These are phyloP conservation scores for Yponomeuta evonymella DNA, from an alignment of 2,888 invertebrate species.

Conservation along the genomic window DNA sequence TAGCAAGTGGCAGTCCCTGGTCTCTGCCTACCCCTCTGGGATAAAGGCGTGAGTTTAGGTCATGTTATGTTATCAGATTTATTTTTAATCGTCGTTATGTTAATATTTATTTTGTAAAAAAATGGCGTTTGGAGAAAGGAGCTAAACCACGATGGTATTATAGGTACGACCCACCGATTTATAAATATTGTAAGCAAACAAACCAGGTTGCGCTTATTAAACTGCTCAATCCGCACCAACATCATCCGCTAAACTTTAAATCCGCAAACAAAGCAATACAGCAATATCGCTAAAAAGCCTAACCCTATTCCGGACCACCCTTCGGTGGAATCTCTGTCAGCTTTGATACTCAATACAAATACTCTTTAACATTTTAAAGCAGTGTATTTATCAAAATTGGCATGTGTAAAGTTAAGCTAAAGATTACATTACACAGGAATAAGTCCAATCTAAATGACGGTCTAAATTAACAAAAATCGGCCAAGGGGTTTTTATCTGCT, in stretches of 20 bases:
- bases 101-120: too few relatives aligned
- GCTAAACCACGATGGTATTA: too few relatives aligned
- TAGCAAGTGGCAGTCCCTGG: too few relatives aligned
- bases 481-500: too few relatives aligned
- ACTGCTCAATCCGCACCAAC: constrained; percentile 11
- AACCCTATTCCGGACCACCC: constrained; percentile 57
- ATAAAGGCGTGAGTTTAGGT: too few relatives aligned
- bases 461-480: too few relatives aligned
- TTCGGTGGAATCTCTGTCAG: constrained; percentile 41
- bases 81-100: too few relatives aligned
- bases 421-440: too few relatives aligned
- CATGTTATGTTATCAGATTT: background rate
- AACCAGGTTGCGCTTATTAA: background rate
- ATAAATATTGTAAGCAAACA: background rate
- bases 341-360: constrained; percentile 34
- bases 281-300: constrained; percentile 30
- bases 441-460: too few relatives aligned
- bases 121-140: too few relatives aligned
- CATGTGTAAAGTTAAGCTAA: constrained; percentile 26
- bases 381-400: constrained; percentile 43
- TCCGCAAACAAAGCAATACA: constrained; percentile 54
- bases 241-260: constrained; percentile 41
- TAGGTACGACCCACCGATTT: too few relatives aligned
- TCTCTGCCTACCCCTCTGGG: too few relatives aligned
- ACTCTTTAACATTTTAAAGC: constrained; percentile 47